Conservation (phyloP, 1,140 invertebrate species). For the Zaprionus gabonicus region DNA sequence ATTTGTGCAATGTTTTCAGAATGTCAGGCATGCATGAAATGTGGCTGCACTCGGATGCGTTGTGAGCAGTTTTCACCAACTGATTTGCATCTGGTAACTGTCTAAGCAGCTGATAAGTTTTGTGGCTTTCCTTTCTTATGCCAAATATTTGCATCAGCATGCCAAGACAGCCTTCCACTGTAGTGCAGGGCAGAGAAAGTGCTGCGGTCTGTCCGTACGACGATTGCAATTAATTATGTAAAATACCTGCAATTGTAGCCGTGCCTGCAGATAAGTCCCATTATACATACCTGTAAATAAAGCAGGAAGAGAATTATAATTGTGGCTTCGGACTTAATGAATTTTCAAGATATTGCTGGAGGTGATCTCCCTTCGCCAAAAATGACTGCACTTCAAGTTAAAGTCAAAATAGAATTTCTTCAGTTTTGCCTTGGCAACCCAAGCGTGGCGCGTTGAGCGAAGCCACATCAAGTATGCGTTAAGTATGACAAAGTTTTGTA, state of each 20-base stretch:
- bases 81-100: slow-evolving; percentile 70
- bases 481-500: slow-evolving; percentile 75
- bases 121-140: slow-evolving; percentile 31
- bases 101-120: slow-evolving; percentile 37
- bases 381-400: neutral
- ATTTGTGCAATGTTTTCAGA: slow-evolving; percentile 17
- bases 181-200: neutral
- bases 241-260: slow-evolving; percentile 42
- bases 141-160: slow-evolving; percentile 40
- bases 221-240: slow-evolving; percentile 41
- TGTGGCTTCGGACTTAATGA: neutral
- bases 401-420: neutral
- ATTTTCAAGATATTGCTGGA: neutral
- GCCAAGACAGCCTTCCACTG: neutral
- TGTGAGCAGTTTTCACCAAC: slow-evolving; percentile 49
- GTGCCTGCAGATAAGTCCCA: neutral
- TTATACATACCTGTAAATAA: slow-evolving; percentile 56
- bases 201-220: slow-evolving; percentile 35
- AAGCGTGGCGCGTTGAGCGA: neutral
- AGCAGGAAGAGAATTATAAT: slow-evolving; percentile 13
- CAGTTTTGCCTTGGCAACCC: neutral
- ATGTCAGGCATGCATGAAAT: slow-evolving; percentile 69
- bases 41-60: slow-evolving; percentile 40
- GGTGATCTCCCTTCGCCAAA: neutral
- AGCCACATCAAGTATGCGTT: slow-evolving; percentile 27